Evolutionary conservation across 1,140 invertebrate genomes (phyloP).

Genomic region (Diabrotica undecimpunctata): DNA sequence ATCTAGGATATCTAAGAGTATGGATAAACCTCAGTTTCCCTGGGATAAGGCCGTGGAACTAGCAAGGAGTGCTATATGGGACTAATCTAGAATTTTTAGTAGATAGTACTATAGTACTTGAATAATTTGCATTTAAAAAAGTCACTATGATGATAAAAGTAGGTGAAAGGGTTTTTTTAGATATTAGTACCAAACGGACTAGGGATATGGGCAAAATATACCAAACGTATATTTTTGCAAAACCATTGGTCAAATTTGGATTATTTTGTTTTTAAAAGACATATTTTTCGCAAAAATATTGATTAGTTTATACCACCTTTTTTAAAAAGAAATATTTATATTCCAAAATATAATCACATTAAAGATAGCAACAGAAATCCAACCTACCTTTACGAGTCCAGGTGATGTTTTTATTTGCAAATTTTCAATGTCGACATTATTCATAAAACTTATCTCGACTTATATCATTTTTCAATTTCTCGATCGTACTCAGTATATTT

Average conservation of each 20-base stretch:
- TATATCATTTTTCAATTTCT: not conserved
- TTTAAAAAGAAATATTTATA: not conserved
- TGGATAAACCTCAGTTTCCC: slow-evolving; percentile 60
- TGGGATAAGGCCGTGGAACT: slow-evolving; percentile 69
- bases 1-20: slow-evolving; percentile 52
- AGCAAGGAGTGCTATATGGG: slow-evolving; percentile 58
- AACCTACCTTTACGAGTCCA: too few species aligned
- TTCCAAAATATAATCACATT: slow-evolving; percentile 3
- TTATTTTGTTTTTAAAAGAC: not conserved
- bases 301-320: not conserved
- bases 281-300: not conserved
- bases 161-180: too few species aligned
- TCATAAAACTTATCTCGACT: not conserved
- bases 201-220: too few species aligned
- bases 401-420: too few species aligned
- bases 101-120: not conserved
- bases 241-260: too few species aligned
- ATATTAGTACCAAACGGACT: too few species aligned
- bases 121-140: not conserved
- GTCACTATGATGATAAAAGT: not conserved
- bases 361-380: not conserved
- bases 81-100: slow-evolving; percentile 39
- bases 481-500: not conserved
- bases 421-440: too few species aligned
- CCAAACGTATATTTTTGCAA: too few species aligned